Conservation (phyloP, 2,888 invertebrate genomes). For the Halocaridina rubra region DNA sequence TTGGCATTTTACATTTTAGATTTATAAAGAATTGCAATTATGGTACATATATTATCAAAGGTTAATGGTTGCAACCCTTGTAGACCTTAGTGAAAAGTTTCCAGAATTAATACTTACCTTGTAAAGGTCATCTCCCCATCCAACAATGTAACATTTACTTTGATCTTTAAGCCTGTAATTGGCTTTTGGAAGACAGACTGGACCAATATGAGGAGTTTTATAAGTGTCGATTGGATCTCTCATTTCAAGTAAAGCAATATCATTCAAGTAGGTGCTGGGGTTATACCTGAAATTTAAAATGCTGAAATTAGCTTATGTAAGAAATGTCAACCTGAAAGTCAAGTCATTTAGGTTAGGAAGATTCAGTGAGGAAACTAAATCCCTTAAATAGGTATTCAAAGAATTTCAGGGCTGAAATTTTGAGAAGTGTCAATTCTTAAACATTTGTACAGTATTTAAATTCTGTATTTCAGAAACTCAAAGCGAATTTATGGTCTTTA, state of each 20-base stretch:
- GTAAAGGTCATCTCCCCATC: conserved; percentile 54
- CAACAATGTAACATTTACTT: conserved; percentile 47
- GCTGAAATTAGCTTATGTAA: too few relatives aligned
- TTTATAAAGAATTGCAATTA: too few relatives aligned
- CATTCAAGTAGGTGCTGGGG: conserved; percentile 35
- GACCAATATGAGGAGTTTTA: conserved; percentile 46
- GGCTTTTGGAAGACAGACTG: conserved; percentile 31
- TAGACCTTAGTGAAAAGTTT: too few relatives aligned
- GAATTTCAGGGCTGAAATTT: neutral
- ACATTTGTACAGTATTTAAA: neutral
- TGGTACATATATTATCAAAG: too few relatives aligned
- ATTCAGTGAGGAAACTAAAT: neutral
- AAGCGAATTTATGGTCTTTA: too few relatives aligned
- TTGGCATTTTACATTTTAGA: too few relatives aligned
- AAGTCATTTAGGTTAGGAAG: neutral
- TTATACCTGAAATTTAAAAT: too few relatives aligned
- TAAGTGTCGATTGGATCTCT: conserved; percentile 10
- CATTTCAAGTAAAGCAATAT: conserved; percentile 39
- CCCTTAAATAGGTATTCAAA: neutral
- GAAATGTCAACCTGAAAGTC: neutral
- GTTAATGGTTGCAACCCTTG: too few relatives aligned
- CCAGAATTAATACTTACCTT: too few relatives aligned
- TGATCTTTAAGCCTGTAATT: conserved; percentile 30
- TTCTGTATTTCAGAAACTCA: too few relatives aligned
- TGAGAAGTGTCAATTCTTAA: neutral